Evolutionary conservation across 2,113 vertebrate species (phyloP).

Genomic region (Arizona elegans): DNA sequence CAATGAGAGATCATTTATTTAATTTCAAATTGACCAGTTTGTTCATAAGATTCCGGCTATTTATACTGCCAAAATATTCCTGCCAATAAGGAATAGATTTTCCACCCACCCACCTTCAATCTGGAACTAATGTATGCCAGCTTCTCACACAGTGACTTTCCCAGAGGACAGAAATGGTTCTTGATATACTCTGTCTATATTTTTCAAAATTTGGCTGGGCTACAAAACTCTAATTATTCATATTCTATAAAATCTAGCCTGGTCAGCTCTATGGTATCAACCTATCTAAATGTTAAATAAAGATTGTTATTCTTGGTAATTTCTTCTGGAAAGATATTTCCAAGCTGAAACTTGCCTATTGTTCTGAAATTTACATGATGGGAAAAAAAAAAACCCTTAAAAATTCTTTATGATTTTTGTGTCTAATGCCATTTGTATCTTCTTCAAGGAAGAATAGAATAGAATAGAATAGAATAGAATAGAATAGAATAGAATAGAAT

Average conservation of each 20-base stretch:
- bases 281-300: background rate
- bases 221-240: background rate
- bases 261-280: background rate
- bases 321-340: background rate
- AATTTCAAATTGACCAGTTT: constrained; percentile 47
- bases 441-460: background rate
- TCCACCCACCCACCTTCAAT: constrained; percentile 10
- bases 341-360: background rate
- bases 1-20: constrained; percentile 44
- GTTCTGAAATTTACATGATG: background rate
- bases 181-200: constrained; percentile 9
- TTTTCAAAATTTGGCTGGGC: background rate
- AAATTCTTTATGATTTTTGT: background rate
- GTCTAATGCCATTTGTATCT: background rate
- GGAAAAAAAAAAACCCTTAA: background rate
- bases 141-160: constrained; percentile 7
- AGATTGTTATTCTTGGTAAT: background rate
- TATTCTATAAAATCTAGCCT: constrained; percentile 12
- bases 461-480: too few species aligned
- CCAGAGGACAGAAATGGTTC: background rate
- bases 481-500: too few species aligned
- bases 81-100: constrained; percentile 21
- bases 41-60: constrained; percentile 53
- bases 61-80: constrained; percentile 42
- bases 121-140: constrained; percentile 37